Percentiles rank a stretch among this genome's conserved stretches.
Conservation (phyloP, 2,113 vertebrate species). For the Azemiops feae region DNA sequence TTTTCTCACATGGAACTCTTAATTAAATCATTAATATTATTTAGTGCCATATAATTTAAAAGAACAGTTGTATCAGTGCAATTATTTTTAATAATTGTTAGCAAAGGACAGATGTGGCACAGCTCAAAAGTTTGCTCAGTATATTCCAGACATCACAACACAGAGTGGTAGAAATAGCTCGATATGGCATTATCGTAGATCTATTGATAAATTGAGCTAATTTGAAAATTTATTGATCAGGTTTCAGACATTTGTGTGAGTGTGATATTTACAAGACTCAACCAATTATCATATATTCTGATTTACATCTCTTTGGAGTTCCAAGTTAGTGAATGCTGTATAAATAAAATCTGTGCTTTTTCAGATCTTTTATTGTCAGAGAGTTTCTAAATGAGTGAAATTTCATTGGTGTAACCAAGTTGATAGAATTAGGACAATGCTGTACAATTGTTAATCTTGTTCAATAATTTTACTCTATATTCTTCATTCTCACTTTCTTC, state of each 20-base stretch:
- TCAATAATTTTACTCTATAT: neutral
- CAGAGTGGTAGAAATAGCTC: neutral
- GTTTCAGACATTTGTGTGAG: slow-evolving; percentile 14
- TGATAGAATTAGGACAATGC: neutral
- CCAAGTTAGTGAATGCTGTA: neutral
- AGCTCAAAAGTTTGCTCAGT: slow-evolving; percentile 36
- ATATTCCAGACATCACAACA: neutral
- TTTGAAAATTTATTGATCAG: slow-evolving; percentile 33
- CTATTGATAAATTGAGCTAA: neutral
- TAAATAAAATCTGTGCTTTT: neutral
- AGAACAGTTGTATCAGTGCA: slow-evolving; percentile 7
- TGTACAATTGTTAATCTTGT: neutral
- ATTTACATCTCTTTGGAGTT: neutral
- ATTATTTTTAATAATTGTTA: slow-evolving; percentile 12
- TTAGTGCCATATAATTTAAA: slow-evolving; percentile 7
- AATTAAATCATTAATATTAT: neutral
- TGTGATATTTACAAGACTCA: neutral
- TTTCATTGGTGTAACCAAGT: neutral
- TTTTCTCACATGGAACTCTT: neutral
- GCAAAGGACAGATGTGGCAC: neutral
- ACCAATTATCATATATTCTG: neutral
- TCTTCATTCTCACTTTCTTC: neutral
- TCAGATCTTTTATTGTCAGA: neutral
- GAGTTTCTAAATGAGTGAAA: neutral
- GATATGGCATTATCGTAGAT: neutral